Evolutionary conservation across 2,113 vertebrate species (phyloP).

Genomic region (Oncorhynchus mykiss): DNA sequence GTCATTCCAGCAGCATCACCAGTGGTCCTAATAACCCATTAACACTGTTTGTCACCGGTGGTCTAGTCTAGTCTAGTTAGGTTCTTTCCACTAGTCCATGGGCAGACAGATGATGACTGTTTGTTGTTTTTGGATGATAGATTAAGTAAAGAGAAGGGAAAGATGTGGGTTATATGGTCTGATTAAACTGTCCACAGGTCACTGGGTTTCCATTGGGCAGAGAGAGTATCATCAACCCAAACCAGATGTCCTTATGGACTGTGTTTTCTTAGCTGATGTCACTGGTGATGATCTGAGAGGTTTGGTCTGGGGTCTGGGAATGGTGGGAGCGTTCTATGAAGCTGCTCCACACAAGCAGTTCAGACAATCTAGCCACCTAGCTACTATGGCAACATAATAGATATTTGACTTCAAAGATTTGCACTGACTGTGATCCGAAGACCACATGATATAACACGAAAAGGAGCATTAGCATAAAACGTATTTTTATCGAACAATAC

Average conservation of each 20-base stretch:
- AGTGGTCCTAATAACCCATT: no score
- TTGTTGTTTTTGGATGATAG: slow-evolving; percentile 38
- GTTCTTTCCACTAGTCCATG: not conserved
- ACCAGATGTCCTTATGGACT: slow-evolving; percentile 6
- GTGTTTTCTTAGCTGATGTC: slow-evolving; percentile 6
- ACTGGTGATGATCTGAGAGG: not conserved
- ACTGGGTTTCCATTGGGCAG: slow-evolving; percentile 15
- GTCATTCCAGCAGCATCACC: no score
- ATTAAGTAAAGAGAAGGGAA: slow-evolving; percentile 20
- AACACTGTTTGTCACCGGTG: no score
- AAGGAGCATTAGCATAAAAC: not conserved
- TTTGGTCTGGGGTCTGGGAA: not conserved
- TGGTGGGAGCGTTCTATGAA: not conserved
- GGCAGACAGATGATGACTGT: not conserved
- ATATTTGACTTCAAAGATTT: not conserved
- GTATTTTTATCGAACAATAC: not conserved
- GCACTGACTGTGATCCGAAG: not conserved
- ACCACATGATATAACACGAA: not conserved
- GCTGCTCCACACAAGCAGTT: not conserved
- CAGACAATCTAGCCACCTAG: not conserved
- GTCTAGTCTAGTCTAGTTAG: not conserved
- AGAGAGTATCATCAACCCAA: slow-evolving; percentile 16
- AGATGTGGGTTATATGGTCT: slow-evolving; percentile 27
- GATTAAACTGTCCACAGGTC: slow-evolving; percentile 22
- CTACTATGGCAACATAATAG: not conserved